Conservation (phyloP, 2,888 invertebrate genomes). For the Anthoptus insignis region DNA sequence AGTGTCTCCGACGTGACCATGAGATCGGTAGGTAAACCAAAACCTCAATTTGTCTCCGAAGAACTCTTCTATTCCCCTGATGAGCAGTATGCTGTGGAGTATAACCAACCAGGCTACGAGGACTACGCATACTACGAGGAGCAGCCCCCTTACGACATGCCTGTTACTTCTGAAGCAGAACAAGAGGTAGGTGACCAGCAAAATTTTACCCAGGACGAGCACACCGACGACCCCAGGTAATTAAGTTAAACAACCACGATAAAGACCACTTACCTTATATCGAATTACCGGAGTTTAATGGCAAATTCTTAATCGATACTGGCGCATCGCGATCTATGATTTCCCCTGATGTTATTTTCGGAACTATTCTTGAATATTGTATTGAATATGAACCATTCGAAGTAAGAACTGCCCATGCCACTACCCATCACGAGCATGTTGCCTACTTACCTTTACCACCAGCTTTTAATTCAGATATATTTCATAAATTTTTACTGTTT, state of each 20-base stretch:
- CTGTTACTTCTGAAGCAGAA: background rate
- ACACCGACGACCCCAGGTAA: conserved; percentile 3
- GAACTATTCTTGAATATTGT: conserved; percentile 13
- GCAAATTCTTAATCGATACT: conserved; percentile 28
- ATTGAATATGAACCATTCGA: conserved; percentile 56
- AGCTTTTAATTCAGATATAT: conserved; percentile 26
- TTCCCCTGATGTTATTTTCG: conserved; percentile 25
- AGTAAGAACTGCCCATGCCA: conserved; percentile 59
- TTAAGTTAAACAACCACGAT: conserved; percentile 22
- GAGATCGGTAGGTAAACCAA: background rate
- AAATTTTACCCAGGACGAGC: background rate
- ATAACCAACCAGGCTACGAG: background rate
- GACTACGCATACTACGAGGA: background rate
- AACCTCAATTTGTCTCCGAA: background rate
- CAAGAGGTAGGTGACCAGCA: background rate
- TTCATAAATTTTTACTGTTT: conserved; percentile 20
- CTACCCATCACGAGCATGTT: conserved; percentile 47
- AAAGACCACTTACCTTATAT: conserved; percentile 27
- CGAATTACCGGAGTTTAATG: conserved; percentile 28
- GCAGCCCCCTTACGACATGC: background rate
- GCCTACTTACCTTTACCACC: conserved; percentile 27
- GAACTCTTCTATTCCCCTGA: background rate
- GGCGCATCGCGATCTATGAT: conserved; percentile 28
- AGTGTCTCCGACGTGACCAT: background rate
- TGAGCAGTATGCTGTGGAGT: background rate